phyloP scores from a whole-genome alignment of 2,888 invertebrate genomes.

The Lithophane semibrunnea region DNA sequence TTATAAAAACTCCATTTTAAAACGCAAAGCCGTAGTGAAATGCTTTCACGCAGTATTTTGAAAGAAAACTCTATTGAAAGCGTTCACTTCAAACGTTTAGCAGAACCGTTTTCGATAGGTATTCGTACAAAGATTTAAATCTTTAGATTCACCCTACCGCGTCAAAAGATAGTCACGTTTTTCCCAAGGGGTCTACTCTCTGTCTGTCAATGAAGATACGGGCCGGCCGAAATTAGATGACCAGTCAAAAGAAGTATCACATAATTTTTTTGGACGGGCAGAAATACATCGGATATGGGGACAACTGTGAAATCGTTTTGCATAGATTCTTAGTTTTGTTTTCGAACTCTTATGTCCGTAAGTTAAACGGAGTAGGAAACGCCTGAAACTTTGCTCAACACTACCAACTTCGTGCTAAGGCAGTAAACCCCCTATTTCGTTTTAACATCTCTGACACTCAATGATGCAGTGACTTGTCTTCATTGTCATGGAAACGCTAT shows the following conservation, averaged over 20 bases:
- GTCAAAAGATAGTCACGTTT: not conserved
- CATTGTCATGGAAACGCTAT: not conserved
- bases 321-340: no score
- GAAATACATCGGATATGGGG: no score
- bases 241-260: no score
- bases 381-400: no score
- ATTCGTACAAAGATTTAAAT: conserved; percentile 24
- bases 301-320: no score
- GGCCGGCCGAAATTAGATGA: no score
- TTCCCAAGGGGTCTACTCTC: no score
- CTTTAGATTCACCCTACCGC: not conserved
- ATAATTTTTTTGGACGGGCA: no score
- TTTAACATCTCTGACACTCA: not conserved
- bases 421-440: not conserved
- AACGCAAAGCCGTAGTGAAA: conserved; percentile 75
- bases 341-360: no score
- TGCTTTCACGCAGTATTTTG: conserved; percentile 79
- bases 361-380: no score
- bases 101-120: conserved; percentile 66
- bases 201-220: no score
- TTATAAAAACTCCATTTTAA: conserved; percentile 71
- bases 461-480: not conserved
- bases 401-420: no score
- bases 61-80: conserved; percentile 75
- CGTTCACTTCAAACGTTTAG: conserved; percentile 72